Evolutionary conservation across 2,113 vertebrate species (phyloP), one percentile per base, ranked within the genome.

Genomic region (Ptyas mucosa): DNA sequence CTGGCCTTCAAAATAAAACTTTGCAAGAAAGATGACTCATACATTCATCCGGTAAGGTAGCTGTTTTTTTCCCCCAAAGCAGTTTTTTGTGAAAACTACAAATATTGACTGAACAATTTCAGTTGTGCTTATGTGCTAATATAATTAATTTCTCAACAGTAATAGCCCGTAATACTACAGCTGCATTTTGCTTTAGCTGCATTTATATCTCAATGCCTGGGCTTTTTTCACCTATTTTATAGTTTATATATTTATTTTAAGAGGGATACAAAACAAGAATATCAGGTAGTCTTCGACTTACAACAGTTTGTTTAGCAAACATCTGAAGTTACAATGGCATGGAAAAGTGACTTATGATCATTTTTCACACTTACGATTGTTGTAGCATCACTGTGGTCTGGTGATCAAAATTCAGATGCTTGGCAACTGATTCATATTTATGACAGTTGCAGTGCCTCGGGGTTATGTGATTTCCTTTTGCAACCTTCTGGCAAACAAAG

Each of bases 41-140:
- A 95, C 96, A 96, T 95, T 94, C 92, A 96, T 96, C 96, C 95
- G 93, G 95, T 96, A 96, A 97, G 94, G 95, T 97, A 96, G 94
- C 96, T 97, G 97, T 96, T 94, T 94, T 98, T 98, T 61, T 3
- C 3, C 7, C 23, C 98, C 98, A 98, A 97, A 96, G 97, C 96
- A 96, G 97, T 96, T 97, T 54, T 97, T 57, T 96, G 93, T 92
- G 93, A 97, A 98, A 98, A 98, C 97, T 97, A 97, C 96, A 97
- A 97, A 95, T 96, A 97, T 95, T 97, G 96, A 97, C 96, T 95
- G 97, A 97, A 97, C 97, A 96, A 97, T 98, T 97, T 97, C 94
- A 95, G 97, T 97, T 97, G 95, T 97, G 96, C 96, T 97, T 98
- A 97, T 97, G 97, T 94, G 93, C 96, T 97, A 96, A 96, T 55